A percentile compares a stretch with the other conserved stretches of the same genome.
phyloP scores from a whole-genome alignment of 2,888 invertebrate genomes.

The Belgica antarctica region DNA sequence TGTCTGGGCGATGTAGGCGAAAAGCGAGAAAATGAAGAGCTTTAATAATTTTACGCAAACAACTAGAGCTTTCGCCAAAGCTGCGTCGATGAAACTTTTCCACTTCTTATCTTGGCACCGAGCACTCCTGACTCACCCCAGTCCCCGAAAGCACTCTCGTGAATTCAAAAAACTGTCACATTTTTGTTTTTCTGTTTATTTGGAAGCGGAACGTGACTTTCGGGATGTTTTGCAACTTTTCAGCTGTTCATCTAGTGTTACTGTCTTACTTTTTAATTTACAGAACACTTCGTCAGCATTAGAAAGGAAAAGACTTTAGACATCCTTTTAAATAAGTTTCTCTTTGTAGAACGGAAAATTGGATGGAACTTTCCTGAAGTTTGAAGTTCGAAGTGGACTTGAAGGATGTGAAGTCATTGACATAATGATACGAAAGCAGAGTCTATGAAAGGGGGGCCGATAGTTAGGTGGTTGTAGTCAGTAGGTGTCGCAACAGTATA shows the following conservation, averaged over 20 bases:
- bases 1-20: not conserved
- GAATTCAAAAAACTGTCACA: not conserved
- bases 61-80: conserved; percentile 36
- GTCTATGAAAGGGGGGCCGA: too few relatives aligned
- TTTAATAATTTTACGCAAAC: conserved; percentile 19
- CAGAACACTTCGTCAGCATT: not conserved
- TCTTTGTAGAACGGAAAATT: not conserved
- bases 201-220: conserved; percentile 34
- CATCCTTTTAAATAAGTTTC: not conserved
- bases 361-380: too few relatives aligned
- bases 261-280: conserved; percentile 12
- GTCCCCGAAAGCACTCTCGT: not conserved
- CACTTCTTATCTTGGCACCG: conserved; percentile 9
- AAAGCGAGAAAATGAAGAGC: not conserved
- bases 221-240: conserved; percentile 32
- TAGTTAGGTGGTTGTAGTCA: too few relatives aligned
- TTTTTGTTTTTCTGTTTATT: conserved; percentile 38
- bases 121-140: not conserved
- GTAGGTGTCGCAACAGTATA: too few relatives aligned
- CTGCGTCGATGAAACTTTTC: not conserved
- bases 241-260: conserved; percentile 1
- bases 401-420: too few relatives aligned
- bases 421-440: too few relatives aligned
- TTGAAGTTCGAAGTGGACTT: too few relatives aligned
- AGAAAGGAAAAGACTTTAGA: not conserved